Percentiles rank a stretch among this genome's conserved stretches.
Evolutionary conservation across 1,140 invertebrate species (phyloP).

Genomic region (Tetramorium parvispinum): DNA sequence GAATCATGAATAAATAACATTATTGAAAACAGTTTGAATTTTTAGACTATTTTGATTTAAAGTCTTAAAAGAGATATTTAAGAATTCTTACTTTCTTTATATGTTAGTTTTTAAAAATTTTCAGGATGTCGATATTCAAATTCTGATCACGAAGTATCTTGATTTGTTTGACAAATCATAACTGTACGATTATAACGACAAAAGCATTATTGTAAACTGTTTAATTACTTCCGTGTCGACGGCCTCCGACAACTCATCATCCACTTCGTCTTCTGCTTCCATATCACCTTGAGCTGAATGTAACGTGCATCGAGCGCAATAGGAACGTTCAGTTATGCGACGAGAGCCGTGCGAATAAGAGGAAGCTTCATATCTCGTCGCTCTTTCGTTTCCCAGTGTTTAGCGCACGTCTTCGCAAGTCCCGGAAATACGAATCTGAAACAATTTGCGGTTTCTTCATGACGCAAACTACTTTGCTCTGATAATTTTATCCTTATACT

Average conservation of each 20-base stretch:
- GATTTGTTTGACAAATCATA: not conserved
- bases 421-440: conserved; percentile 48
- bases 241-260: conserved; percentile 80
- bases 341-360: conserved; percentile 30
- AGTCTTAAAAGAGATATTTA: not conserved
- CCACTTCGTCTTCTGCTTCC: conserved; percentile 83
- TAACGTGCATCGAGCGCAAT: conserved; percentile 67
- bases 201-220: conserved; percentile 46
- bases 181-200: not conserved
- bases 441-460: conserved; percentile 23
- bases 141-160: not conserved
- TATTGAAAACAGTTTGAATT: not conserved
- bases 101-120: not conserved
- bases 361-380: conserved; percentile 53
- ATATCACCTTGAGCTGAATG: conserved; percentile 80
- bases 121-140: not conserved
- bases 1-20: not conserved
- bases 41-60: not conserved
- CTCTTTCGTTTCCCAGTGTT: conserved; percentile 49
- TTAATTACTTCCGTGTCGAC: conserved; percentile 77
- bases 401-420: conserved; percentile 4
- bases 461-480: not conserved
- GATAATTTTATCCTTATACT: not conserved
- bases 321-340: conserved; percentile 38
- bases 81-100: not conserved